Evolutionary conservation across 1,140 invertebrate genomes (phyloP), one percentile per base, ranked within the genome.

Genomic region (Panonychus citri): DNA sequence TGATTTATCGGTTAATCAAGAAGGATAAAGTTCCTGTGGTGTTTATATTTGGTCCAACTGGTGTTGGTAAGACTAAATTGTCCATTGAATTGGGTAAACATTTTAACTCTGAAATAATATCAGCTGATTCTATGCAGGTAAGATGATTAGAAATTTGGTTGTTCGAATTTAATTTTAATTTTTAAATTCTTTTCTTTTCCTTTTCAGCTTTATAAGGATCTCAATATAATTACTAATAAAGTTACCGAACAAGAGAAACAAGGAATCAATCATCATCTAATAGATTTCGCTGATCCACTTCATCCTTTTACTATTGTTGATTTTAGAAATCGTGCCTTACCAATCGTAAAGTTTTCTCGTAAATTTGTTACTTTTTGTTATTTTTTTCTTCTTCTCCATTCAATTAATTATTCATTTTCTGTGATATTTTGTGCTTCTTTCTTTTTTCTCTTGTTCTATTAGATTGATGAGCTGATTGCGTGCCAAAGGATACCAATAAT

Each of bases 51-150:
- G 94, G 94, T 63, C 80, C 89, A 12, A 99, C 94, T 25, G 94
- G 90, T 12, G 81, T 82, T 1, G 94, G 94, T 49, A 99, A 99
- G 77, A 93, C 93, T 1, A 93, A 95, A 70, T 73, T 99, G 57
- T 82, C 85, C 19, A 75, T 98, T 57, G 83, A 94, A 75, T 71
- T 99, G 56, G 89, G 88, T 0, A 75, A 79, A 59, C 79, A 75
- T 65, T 94, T 89, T 68, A 73, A 76, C 56, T 86, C 89, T n/a
- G 93, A 98, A 77, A 83, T 99, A 51, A 87, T 99, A 50, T 94
- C 87, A 62, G 90, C 93, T 0, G 95, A 99, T 78, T 95, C 93
- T 13, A 98, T 99, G 89, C 94, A 99, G 78, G 87, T 91, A 71
- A 34, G n/a, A n/a, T n/a, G n/a, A n/a, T 7, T 40, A n/a, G 39